phyloP scores from a whole-genome alignment of 2,888 invertebrate species.

The Syrphus vitripennis region DNA sequence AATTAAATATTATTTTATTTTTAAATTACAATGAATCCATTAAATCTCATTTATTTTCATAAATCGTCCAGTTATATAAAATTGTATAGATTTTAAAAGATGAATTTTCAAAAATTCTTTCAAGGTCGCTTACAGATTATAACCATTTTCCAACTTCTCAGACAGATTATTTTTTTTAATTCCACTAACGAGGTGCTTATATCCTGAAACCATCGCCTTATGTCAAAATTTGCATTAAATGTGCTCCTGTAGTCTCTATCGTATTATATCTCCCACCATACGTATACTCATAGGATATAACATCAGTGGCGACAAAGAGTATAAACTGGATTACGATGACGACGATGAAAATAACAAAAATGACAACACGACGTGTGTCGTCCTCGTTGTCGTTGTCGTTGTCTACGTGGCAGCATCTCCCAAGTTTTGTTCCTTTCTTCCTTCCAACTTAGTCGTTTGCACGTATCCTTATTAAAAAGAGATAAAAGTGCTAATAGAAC shows the following conservation, averaged over 20 bases:
- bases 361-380: not conserved
- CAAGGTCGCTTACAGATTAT: no score
- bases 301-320: not conserved
- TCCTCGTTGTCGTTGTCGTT: not conserved
- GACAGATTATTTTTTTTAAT: no score
- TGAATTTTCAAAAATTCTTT: no score
- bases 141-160: no score
- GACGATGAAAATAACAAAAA: not conserved
- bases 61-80: no score
- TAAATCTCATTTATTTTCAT: no score
- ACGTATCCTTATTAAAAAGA: constrained; percentile 49
- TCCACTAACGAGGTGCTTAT: no score
- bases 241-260: not conserved
- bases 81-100: no score
- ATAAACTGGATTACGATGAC: constrained; percentile 19
- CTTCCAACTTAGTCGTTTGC: not conserved
- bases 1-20: no score
- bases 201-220: not conserved
- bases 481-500: constrained; percentile 68
- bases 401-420: not conserved
- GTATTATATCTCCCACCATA: not conserved
- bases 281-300: not conserved
- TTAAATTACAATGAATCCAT: no score
- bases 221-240: not conserved
- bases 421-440: constrained; percentile 15